Conservation (phyloP, 2,797 vertebrate species). For the Synanceia verrucosa region DNA sequence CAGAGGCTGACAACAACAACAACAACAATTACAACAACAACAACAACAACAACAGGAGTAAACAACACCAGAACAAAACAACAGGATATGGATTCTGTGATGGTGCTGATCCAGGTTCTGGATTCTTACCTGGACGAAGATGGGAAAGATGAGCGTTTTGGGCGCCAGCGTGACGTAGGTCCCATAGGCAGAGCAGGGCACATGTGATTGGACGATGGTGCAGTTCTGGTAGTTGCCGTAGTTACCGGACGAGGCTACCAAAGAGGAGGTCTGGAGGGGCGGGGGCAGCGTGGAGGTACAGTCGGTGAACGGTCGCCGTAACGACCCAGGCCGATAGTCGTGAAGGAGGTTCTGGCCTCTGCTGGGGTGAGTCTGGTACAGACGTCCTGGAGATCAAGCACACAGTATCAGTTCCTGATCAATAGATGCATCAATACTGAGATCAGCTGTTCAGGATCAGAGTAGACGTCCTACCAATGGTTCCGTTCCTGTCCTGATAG, state of each 20-base stretch:
- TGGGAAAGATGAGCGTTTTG: constrained; percentile 91
- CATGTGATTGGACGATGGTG: constrained; percentile 87
- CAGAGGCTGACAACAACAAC: constrained; percentile 81
- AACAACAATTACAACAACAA: neutral
- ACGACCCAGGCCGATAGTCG: constrained; percentile 73
- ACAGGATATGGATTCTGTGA: neutral
- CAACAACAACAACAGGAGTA: too few relatives aligned
- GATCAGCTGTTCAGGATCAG: too few relatives aligned
- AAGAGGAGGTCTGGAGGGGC: neutral
- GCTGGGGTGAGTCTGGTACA: constrained; percentile 82
- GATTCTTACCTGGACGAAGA: constrained; percentile 88
- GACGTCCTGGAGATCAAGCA: constrained; percentile 24
- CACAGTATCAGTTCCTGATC: neutral
- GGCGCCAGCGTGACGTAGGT: constrained; percentile 86
- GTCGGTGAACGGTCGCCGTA: constrained; percentile 63
- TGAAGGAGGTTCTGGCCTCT: constrained; percentile 63
- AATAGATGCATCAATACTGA: neutral
- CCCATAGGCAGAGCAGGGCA: constrained; percentile 84
- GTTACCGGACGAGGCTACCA: constrained; percentile 74
- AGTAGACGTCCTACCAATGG: constrained; percentile 69
- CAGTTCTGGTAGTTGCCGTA: constrained; percentile 91
- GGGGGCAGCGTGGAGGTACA: constrained; percentile 66
- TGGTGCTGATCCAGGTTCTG: neutral
- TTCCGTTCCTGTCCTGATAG: constrained; percentile 82
- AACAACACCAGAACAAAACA: neutral